Evolutionary conservation across 2,113 vertebrate species (phyloP).

Genomic region (Calidris pygmaea): DNA sequence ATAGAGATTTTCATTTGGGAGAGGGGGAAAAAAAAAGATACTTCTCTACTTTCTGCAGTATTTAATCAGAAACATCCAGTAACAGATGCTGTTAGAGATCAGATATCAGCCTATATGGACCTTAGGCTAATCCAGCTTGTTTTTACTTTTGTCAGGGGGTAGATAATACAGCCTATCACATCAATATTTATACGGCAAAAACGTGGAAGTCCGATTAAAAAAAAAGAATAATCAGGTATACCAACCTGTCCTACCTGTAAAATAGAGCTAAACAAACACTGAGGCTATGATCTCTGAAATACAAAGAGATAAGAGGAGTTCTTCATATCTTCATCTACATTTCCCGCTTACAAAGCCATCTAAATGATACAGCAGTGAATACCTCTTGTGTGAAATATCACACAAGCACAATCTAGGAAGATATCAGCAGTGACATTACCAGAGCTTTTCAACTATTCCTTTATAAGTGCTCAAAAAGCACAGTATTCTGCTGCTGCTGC

Average conservation of each 20-base stretch:
- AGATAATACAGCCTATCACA: constrained; percentile 64
- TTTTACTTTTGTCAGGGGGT: not conserved
- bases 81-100: constrained; percentile 17
- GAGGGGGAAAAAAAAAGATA: not conserved
- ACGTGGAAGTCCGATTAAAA: constrained; percentile 42
- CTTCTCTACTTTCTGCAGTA: not conserved
- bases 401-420: constrained; percentile 79
- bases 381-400: constrained; percentile 89
- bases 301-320: constrained; percentile 64
- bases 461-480: constrained; percentile 64
- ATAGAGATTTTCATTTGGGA: not conserved
- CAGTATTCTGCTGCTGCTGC: constrained; percentile 68
- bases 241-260: constrained; percentile 47
- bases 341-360: constrained; percentile 73
- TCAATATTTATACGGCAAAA: constrained; percentile 61
- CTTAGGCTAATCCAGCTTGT: constrained; percentile 40
- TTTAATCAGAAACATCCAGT: constrained; percentile 21
- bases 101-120: constrained; percentile 12
- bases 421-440: constrained; percentile 78
- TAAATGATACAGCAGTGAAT: constrained; percentile 71
- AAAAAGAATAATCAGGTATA: constrained; percentile 30
- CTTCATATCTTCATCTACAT: constrained; percentile 70
- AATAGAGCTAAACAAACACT: constrained; percentile 64
- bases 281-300: constrained; percentile 69
- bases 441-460: constrained; percentile 75